These are phyloP conservation scores for Anser cygnoides DNA, from an alignment of 2,113 vertebrate genomes.

Conservation along the genomic window DNA sequence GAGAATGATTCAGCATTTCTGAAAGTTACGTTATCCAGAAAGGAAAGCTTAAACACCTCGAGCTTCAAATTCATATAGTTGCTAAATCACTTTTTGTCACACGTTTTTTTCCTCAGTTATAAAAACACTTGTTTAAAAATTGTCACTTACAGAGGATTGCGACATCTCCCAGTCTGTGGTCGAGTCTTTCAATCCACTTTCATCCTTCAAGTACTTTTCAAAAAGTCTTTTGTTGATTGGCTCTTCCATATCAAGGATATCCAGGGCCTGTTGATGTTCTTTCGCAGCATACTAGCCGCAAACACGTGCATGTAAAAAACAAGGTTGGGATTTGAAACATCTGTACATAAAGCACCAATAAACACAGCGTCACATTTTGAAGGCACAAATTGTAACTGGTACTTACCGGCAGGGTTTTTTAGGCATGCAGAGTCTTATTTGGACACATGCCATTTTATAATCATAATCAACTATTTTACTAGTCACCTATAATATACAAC, in stretches of 20 bases:
- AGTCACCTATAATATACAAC: background rate
- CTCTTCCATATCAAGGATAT: conserved; percentile 96
- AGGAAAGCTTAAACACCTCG: background rate
- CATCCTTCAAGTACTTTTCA: conserved; percentile 88
- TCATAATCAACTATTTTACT: background rate
- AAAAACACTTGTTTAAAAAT: background rate
- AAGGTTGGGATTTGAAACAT: background rate
- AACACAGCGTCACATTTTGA: background rate
- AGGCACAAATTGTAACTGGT: background rate
- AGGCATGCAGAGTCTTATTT: background rate
- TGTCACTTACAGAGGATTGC: conserved; percentile 86
- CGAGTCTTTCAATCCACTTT: conserved; percentile 82
- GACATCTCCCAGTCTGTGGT: conserved; percentile 93
- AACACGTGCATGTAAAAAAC: background rate
- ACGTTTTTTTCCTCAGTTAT: background rate
- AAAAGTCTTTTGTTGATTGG: conserved; percentile 90
- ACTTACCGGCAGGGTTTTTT: background rate
- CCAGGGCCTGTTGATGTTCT: conserved; percentile 96
- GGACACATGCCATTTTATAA: background rate
- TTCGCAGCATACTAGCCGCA: conserved; percentile 91
- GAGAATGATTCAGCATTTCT: background rate
- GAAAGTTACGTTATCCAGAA: background rate
- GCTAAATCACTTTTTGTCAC: background rate
- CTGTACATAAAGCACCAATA: background rate
- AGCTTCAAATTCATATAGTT: background rate